Conservation (phyloP, 2,888 invertebrate genomes). For the Encarsia formosa region DNA sequence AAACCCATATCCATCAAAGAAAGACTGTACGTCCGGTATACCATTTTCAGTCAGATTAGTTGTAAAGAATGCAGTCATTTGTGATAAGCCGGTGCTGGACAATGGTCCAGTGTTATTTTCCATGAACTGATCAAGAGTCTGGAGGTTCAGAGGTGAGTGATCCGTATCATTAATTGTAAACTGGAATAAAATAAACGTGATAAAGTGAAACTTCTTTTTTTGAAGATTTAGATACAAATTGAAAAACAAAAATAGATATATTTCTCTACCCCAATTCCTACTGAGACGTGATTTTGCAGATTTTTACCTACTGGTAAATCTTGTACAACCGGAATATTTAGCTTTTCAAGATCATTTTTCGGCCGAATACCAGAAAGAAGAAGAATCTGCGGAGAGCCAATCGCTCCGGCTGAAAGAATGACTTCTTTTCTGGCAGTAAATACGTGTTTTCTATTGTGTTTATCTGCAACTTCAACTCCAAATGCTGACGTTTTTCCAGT, state of each 20-base stretch:
- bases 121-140: slow-evolving; percentile 43
- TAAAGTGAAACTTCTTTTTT: background rate
- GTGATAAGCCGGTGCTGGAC: slow-evolving; percentile 50
- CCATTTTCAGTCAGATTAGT: slow-evolving; percentile 40
- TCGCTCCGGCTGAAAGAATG: slow-evolving; percentile 54
- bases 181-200: background rate
- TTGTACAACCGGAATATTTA: slow-evolving; percentile 37
- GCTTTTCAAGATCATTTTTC: slow-evolving; percentile 45
- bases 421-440: slow-evolving; percentile 52
- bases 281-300: slow-evolving; percentile 47
- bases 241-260: no score
- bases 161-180: background rate
- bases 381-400: slow-evolving; percentile 55
- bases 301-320: slow-evolving; percentile 45
- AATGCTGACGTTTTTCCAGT: slow-evolving; percentile 55
- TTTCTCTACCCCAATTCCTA: slow-evolving; percentile 25
- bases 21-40: slow-evolving; percentile 48
- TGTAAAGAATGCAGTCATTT: slow-evolving; percentile 47
- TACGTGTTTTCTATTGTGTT: slow-evolving; percentile 43
- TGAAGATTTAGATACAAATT: background rate
- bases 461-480: slow-evolving; percentile 51
- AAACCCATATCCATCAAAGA: slow-evolving; percentile 49
- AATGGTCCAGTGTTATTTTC: slow-evolving; percentile 44
- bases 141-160: slow-evolving; percentile 3
- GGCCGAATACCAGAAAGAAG: slow-evolving; percentile 57